Base-by-base conservation (phyloP, 1,140 invertebrate genomes). In the Frieseomelitta varia region DNA sequence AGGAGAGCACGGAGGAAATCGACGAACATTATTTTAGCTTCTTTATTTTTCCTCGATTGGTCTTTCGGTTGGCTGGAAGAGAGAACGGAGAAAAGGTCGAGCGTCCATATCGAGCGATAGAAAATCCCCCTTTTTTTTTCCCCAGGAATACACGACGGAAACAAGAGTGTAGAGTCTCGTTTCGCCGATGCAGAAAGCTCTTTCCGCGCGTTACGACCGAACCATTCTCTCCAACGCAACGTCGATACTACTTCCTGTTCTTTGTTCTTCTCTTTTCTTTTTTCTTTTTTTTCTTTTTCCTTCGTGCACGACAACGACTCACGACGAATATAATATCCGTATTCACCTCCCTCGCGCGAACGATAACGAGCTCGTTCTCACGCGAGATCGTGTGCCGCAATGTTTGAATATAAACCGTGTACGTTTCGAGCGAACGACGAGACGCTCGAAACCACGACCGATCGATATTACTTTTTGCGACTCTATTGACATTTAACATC, bases 401-500 rank as follows among this genome's bases (percentile, higher is more conserved):
- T 71, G 68, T 71, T 51, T 71, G 14, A 21, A 69, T 39, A 69
- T 69, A 39, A 6, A 47, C 12, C 34, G 34, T 39, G 34, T 47
- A n/a, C 27, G 19, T 74, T 30, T 74, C 12, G 21, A 15, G 63
- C 24, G 61, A 67, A 30, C 80, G 73, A n/a, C 63, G 67, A 82
- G 80, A 75, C 73, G 61, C 73, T 56, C 80, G 80, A 68, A 51
- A 55, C 47, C 39, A 30, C 24, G 67, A 71, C 75, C 63, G 65
- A 71, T 61, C 72, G 79, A 88, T 78, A 63, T 81, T 63, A 69
- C 47, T 67, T 65, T 47, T 65, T n/a, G 24, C 84, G 27, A 84
- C 53, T 81, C 71, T 34, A 88, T 87, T 65, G 51, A 79, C 74
- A 84, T 74, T 72, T 85, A 53, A 88, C 78, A 75, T 88, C 51